Percentiles rank a stretch among this genome's conserved stretches.
phyloP scores from a whole-genome alignment of 2,113 vertebrate genomes.

The Austrofundulus limnaeus region DNA sequence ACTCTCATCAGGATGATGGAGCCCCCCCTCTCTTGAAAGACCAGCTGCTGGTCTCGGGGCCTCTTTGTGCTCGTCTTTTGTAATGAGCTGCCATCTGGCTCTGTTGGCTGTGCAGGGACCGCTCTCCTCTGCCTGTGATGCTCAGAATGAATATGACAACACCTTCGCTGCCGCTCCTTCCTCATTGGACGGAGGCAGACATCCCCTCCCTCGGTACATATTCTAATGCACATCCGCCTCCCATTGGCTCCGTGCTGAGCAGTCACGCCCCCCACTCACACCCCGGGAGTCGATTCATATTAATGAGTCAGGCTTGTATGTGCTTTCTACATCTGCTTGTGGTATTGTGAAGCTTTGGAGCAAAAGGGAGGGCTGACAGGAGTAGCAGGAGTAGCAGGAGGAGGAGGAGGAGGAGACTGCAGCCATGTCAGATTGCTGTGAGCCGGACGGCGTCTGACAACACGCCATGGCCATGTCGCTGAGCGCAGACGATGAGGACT shows the following conservation, averaged over 20 bases:
- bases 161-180: conserved; percentile 23
- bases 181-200: conserved; percentile 52
- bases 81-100: conserved; percentile 78
- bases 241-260: conserved; percentile 57
- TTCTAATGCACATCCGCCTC: conserved; percentile 36
- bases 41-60: conserved; percentile 65
- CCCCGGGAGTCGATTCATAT: conserved; percentile 55
- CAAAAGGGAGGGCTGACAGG: conserved; percentile 74
- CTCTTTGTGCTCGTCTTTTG: conserved; percentile 72
- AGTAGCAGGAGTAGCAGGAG: conserved; percentile 71
- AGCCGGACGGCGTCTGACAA: conserved; percentile 84
- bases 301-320: conserved; percentile 74
- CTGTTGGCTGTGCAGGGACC: conserved; percentile 71
- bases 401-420: conserved; percentile 72
- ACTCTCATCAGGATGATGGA: conserved; percentile 24
- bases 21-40: conserved; percentile 42
- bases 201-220: conserved; percentile 28
- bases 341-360: conserved; percentile 73
- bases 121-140: conserved; percentile 73
- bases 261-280: conserved; percentile 31
- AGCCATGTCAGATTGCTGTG: conserved; percentile 87
- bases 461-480: conserved; percentile 91
- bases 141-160: conserved; percentile 74
- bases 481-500: conserved; percentile 92
- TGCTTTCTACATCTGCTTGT: conserved; percentile 81